Evolutionary conservation across 2,888 invertebrate genomes (phyloP), one percentile per base, ranked within the genome.

Genomic region (Apodemia zela): DNA sequence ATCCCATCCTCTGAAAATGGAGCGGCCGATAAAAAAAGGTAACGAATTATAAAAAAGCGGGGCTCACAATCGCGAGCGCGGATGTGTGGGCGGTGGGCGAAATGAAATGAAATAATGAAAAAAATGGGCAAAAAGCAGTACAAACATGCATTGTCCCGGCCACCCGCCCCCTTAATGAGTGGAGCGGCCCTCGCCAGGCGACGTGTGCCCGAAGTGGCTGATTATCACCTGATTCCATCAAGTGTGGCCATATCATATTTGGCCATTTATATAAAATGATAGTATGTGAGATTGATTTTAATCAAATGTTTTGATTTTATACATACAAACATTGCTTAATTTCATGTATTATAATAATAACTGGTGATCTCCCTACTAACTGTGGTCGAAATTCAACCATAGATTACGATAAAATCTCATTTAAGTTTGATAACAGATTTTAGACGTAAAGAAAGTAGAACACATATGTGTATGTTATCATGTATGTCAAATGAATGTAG

Each of bases 91-190:
- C 78, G 90, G 90, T 80, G 89, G 89, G 89, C 81, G 90, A 89
- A 90, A 91, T 91, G 90, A 90, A 90, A 91, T 91, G 91, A 90
- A 90, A 90, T 90, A 90, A 91, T 91, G 91, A 89, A 91, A 90
- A 90, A 91, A 91, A 91, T 90, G 90, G 88, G 82, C 89, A 91
- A 91, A 91, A 91, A 91, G 87, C 87, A 90, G 88, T 82, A 89
- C 91, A 90, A 90, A 90, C 90, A 91, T 90, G 91, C 91, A 90
- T 90, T 91, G 91, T 91, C 89, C 42, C 89, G 82, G 80, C 72
- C 80, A 71, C 82, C 84, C 76, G 72, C 83, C 85, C 84, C 85
- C 84, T 84, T 89, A 89, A 89, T 89, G 89, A 89, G 42, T 42
- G 42, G 89, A 71, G 81, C 65, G 73, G 65, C 42, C 42, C 42